Conservation (phyloP, 2,888 invertebrate genomes). For the Synergus japonicus region DNA sequence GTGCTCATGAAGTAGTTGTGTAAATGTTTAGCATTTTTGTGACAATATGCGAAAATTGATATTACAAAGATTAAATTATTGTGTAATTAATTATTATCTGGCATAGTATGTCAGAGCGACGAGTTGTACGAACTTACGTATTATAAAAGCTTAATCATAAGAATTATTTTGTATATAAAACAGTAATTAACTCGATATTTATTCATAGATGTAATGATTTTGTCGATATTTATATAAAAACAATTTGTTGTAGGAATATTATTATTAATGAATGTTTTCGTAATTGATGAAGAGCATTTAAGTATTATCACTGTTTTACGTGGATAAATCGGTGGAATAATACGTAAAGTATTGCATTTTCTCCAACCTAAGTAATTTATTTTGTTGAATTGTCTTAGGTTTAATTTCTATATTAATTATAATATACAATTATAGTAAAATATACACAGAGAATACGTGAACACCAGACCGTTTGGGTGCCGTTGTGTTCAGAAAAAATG, state of each 20-base stretch:
- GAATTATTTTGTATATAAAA: neutral
- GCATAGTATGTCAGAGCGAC: neutral
- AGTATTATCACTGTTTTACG: neutral
- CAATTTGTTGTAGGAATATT: neutral
- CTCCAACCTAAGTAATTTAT: neutral
- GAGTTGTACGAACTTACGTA: neutral
- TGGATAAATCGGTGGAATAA: neutral
- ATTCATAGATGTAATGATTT: conserved; percentile 53
- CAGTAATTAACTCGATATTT: conserved; percentile 27
- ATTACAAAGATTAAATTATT: conserved; percentile 5
- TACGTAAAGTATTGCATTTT: neutral
- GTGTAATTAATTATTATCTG: neutral
- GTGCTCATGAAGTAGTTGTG: neutral
- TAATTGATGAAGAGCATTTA: neutral
- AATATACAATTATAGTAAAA: neutral
- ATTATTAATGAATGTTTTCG: neutral
- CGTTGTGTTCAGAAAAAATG: neutral
- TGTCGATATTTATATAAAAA: conserved; percentile 10
- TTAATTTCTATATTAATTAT: neutral
- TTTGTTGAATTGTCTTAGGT: neutral
- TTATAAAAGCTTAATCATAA: neutral
- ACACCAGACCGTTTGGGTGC: neutral
- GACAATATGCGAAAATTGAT: neutral
- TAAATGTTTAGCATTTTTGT: neutral
- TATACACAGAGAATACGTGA: neutral